These are phyloP conservation scores for Lates calcarifer DNA, from an alignment of 2,113 vertebrate genomes.

Conservation along the genomic window DNA sequence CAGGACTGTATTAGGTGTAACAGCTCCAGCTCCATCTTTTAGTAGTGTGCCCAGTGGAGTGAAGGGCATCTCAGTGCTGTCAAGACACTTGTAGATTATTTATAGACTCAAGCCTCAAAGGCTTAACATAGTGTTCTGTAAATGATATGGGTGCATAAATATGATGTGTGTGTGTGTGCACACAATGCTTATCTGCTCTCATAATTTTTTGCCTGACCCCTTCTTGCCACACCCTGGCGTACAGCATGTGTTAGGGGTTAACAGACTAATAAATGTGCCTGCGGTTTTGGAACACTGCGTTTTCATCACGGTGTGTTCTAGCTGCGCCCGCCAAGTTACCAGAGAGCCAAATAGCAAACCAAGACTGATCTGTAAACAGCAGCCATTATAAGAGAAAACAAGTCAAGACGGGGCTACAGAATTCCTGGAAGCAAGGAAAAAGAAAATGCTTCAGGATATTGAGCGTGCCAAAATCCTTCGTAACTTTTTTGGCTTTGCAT, in stretches of 20 bases:
- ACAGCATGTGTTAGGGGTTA: conserved; percentile 4
- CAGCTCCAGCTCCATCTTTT: conserved; percentile 6
- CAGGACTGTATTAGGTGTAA: not conserved
- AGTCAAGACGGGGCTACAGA: not conserved
- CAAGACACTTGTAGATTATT: conserved; percentile 52
- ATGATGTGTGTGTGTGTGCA: not conserved
- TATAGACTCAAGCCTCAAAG: conserved; percentile 49
- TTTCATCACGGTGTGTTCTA: conserved; percentile 12
- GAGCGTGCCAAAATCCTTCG: conserved; percentile 3
- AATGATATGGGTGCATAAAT: conserved; percentile 34
- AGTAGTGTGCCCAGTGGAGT: not conserved
- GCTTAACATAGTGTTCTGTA: conserved; percentile 62
- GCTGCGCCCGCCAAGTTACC: not conserved
- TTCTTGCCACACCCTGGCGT: not conserved
- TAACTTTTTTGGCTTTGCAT: conserved; percentile 12
- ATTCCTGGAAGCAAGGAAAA: conserved; percentile 2
- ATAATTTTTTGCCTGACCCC: not conserved
- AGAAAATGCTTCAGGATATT: conserved; percentile 2
- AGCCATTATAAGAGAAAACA: conserved; percentile 1
- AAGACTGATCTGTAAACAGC: conserved; percentile 7
- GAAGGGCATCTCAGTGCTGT: conserved; percentile 7
- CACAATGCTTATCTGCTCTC: conserved; percentile 3
- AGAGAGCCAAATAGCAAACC: not conserved
- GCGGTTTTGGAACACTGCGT: conserved; percentile 44
- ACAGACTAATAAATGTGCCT: not conserved